A percentile compares a stretch with the other conserved stretches of the same genome.
Evolutionary conservation across 2,797 vertebrate species (phyloP).

Genomic region (Lemur catta): DNA sequence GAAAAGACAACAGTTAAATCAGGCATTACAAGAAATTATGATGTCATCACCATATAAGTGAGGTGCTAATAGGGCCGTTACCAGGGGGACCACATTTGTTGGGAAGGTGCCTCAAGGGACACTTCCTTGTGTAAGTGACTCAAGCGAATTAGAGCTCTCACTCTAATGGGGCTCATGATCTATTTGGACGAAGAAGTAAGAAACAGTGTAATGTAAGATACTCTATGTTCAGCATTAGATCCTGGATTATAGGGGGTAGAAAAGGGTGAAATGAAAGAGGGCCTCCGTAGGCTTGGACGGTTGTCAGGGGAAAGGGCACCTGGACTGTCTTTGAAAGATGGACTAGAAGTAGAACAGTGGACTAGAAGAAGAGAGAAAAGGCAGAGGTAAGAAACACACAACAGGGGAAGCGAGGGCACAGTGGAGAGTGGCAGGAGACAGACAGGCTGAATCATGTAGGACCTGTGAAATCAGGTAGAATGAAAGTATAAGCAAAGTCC

Average conservation of each 20-base stretch:
- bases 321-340: background rate
- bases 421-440: background rate
- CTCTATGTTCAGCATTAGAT: background rate
- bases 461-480: background rate
- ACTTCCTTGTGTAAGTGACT: background rate
- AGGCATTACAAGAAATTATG: background rate
- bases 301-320: background rate
- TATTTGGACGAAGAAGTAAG: slow-evolving; percentile 6
- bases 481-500: background rate
- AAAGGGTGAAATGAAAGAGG: background rate
- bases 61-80: background rate
- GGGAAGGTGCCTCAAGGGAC: background rate
- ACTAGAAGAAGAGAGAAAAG: background rate
- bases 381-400: background rate
- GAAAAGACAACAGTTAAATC: background rate
- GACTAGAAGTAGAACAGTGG: background rate
- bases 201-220: background rate
- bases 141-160: background rate
- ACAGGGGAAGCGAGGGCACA: background rate
- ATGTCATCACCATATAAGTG: background rate
- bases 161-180: background rate
- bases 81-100: background rate
- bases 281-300: background rate
- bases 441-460: background rate
- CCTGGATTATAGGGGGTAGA: background rate